These are phyloP conservation scores for Dendrophyllia cribrosa DNA, from an alignment of 64 coral and sea anemone species.

Conservation along the genomic window DNA sequence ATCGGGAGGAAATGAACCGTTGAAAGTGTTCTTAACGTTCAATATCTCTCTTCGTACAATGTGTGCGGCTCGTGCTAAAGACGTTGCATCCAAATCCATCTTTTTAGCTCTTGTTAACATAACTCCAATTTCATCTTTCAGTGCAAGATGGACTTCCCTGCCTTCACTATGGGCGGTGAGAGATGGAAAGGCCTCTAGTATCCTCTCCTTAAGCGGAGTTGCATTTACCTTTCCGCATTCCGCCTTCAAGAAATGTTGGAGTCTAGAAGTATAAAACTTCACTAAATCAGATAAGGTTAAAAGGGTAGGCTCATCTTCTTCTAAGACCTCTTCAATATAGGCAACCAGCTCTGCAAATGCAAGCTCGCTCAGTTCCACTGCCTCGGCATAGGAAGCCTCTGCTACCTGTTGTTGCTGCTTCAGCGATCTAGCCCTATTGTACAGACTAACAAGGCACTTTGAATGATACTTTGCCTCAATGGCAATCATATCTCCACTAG, in stretches of 20 bases:
- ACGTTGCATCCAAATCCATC: no score
- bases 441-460: constrained; percentile 67
- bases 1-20: no score
- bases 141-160: constrained; percentile 20
- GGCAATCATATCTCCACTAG: constrained; percentile 76
- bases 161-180: constrained; percentile 49
- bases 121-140: constrained; percentile 41
- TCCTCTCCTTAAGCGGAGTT: constrained; percentile 66
- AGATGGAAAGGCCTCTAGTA: constrained; percentile 47
- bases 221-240: constrained; percentile 13
- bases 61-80: no score
- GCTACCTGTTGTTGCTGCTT: constrained; percentile 31
- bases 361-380: constrained; percentile 44
- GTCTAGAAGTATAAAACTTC: constrained; percentile 12
- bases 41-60: no score
- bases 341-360: constrained; percentile 76
- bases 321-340: constrained; percentile 66
- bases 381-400: constrained; percentile 1
- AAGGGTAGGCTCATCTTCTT: constrained; percentile 43
- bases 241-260: not conserved
- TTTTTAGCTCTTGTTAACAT: not conserved
- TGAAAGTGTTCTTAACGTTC: no score
- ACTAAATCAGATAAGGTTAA: constrained; percentile 59
- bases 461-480: constrained; percentile 44
- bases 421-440: constrained; percentile 44